These are phyloP conservation scores for Gymnocheta viridis DNA, from an alignment of 2,888 invertebrate species.

Conservation along the genomic window DNA sequence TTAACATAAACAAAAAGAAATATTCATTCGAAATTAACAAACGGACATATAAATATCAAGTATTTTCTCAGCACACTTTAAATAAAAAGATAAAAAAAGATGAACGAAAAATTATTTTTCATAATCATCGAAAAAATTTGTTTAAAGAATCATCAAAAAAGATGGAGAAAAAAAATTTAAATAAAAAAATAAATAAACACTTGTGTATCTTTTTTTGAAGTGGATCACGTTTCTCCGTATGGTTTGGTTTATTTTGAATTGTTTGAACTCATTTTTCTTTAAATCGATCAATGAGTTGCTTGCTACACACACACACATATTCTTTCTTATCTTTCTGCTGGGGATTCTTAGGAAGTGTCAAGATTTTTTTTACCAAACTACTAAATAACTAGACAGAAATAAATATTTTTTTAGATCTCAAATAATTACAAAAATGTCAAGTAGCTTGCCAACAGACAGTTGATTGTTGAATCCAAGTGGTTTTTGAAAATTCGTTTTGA, in stretches of 20 bases:
- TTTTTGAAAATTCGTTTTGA: constrained; percentile 16
- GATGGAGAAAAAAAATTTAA: neutral
- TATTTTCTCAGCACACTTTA: constrained; percentile 50
- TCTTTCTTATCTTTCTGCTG: neutral
- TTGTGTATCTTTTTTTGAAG: constrained; percentile 47
- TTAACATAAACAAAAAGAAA: constrained; percentile 15
- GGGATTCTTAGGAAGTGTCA: constrained; percentile 46
- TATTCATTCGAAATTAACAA: constrained; percentile 25
- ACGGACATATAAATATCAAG: constrained; percentile 43
- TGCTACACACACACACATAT: constrained; percentile 1
- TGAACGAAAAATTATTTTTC: constrained; percentile 19
- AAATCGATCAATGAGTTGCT: constrained; percentile 10
- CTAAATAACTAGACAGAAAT: constrained; percentile 4
- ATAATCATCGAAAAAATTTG: constrained; percentile 1
- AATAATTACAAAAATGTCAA: constrained; percentile 66
- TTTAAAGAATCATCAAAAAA: constrained; percentile 2
- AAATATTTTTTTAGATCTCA: constrained; percentile 27
- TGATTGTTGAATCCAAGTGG: constrained; percentile 27
- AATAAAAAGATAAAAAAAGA: neutral
- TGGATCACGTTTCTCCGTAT: constrained; percentile 47
- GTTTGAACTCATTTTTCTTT: constrained; percentile 27
- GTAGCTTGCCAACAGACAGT: constrained; percentile 58
- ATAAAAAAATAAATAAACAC: constrained; percentile 44
- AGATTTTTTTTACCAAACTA: neutral
- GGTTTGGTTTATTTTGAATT: constrained; percentile 23